phyloP scores from a whole-genome alignment of 2,888 invertebrate genomes.

The Lumbricus terrestris region DNA sequence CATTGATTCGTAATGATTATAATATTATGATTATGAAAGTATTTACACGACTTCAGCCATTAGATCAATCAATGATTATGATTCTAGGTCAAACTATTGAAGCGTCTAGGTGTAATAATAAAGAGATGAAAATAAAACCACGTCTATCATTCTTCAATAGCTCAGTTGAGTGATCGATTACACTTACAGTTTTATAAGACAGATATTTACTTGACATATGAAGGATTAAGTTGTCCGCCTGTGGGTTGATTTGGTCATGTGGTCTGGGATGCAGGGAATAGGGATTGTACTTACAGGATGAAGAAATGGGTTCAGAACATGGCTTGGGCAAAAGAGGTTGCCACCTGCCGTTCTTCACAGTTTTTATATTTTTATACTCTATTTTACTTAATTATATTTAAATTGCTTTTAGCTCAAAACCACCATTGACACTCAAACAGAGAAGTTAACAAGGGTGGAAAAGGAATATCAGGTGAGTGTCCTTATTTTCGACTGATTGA shows the following conservation, averaged over 20 bases:
- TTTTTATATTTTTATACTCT: background rate
- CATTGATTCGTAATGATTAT: background rate
- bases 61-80: background rate
- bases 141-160: background rate
- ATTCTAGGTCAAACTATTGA: background rate
- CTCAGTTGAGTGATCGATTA: background rate
- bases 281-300: too few relatives aligned
- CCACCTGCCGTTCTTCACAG: too few relatives aligned
- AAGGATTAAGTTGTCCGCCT: too few relatives aligned
- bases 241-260: too few relatives aligned
- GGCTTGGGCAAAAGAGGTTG: too few relatives aligned
- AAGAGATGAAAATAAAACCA: background rate
- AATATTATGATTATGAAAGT: background rate
- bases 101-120: background rate
- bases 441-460: background rate
- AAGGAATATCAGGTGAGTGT: constrained; percentile 3
- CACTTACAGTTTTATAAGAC: background rate
- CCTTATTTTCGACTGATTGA: background rate
- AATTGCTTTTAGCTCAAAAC: background rate
- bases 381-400: background rate
- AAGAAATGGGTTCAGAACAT: background rate
- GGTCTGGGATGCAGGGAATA: too few relatives aligned
- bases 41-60: background rate
- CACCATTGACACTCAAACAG: background rate
- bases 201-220: too few relatives aligned